Percentiles rank a stretch among this genome's conserved stretches.
phyloP scores from a whole-genome alignment of 2,797 vertebrate genomes.

The Alcedo atthis region DNA sequence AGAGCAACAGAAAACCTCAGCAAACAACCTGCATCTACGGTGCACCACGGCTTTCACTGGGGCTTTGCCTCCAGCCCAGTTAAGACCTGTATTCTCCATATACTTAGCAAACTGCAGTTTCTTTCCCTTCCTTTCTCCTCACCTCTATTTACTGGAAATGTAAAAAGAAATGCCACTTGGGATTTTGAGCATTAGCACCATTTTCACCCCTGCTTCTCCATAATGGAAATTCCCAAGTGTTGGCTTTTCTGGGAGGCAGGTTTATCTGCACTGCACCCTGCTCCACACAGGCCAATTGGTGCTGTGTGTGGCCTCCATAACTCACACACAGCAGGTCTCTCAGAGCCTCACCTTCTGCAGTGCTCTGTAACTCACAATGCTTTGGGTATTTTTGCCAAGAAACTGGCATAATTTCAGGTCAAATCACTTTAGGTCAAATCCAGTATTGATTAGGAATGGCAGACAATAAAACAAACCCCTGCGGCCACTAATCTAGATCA shows the following conservation, averaged over 20 bases:
- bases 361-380: background rate
- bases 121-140: too few species aligned
- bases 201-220: too few species aligned
- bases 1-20: slow-evolving; percentile 7
- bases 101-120: too few species aligned
- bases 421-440: background rate
- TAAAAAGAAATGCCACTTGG: too few species aligned
- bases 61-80: too few species aligned
- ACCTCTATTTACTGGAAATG: too few species aligned
- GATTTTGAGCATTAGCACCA: too few species aligned
- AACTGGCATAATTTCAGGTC: background rate
- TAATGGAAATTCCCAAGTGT: too few species aligned
- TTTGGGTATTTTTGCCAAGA: background rate
- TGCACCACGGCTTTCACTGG: background rate
- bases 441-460: background rate
- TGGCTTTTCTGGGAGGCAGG: too few species aligned
- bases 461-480: background rate
- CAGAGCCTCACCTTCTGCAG: background rate
- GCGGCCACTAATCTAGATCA: background rate
- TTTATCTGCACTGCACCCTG: too few species aligned
- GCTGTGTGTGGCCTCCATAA: background rate
- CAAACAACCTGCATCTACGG: background rate
- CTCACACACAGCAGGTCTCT: background rate
- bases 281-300: too few species aligned
- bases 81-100: too few species aligned